Evolutionary conservation across 2,797 vertebrate species (phyloP).

Genomic region (Mormyrus proboscirostris): DNA sequence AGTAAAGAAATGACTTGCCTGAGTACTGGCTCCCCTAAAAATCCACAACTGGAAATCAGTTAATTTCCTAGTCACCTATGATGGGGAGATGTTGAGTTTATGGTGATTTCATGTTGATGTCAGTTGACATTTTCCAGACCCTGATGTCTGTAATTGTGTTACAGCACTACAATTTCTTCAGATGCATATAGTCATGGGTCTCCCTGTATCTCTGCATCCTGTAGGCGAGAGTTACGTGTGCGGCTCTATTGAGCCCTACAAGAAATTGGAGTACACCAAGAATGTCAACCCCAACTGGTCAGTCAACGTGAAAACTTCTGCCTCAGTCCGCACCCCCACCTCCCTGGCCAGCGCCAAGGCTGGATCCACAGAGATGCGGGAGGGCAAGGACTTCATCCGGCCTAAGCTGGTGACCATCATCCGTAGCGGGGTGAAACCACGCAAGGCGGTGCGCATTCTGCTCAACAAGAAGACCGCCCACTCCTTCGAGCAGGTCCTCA

Average conservation of each 20-base stretch:
- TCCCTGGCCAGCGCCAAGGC: conserved; percentile 76
- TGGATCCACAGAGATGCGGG: conserved; percentile 66
- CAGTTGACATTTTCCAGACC: not conserved
- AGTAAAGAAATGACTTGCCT: not conserved
- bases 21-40: not conserved
- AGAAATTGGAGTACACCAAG: conserved; percentile 92
- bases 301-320: conserved; percentile 73
- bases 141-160: not conserved
- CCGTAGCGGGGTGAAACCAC: conserved; percentile 91
- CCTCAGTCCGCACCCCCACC: conserved; percentile 61
- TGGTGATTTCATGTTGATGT: not conserved
- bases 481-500: conserved; percentile 94
- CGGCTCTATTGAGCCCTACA: conserved; percentile 90
- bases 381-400: conserved; percentile 87
- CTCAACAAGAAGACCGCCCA: conserved; percentile 98
- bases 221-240: conserved; percentile 94
- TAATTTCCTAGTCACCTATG: not conserved
- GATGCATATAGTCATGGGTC: not conserved
- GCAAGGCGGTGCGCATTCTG: conserved; percentile 86
- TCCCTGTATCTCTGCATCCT: conserved; percentile 16
- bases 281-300: conserved; percentile 98
- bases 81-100: not conserved
- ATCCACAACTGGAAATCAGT: not conserved
- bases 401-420: conserved; percentile 97
- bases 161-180: not conserved